phyloP scores from a whole-genome alignment of 1,140 invertebrate genomes.

The Hycleus cichorii region DNA sequence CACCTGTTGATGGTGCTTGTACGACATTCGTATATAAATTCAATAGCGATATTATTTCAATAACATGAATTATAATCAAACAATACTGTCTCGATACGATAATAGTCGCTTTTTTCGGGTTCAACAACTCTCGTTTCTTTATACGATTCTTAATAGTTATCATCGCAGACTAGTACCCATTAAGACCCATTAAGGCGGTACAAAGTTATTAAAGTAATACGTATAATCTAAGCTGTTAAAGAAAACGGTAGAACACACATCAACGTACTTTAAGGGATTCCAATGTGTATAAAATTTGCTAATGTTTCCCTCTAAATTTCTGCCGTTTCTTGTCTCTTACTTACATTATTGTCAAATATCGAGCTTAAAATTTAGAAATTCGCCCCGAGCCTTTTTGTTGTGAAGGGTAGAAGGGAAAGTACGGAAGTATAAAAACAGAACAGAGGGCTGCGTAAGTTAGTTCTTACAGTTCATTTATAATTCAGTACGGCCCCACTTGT shows the following conservation, averaged over 20 bases:
- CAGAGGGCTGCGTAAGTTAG: conserved; percentile 35
- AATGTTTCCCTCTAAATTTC: not conserved
- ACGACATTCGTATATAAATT: conserved; percentile 5
- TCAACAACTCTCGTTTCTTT: no score
- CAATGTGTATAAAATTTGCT: conserved; percentile 11
- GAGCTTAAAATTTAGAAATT: conserved; percentile 28
- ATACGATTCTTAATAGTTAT: no score
- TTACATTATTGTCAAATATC: conserved; percentile 25
- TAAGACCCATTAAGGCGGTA: conserved; percentile 17
- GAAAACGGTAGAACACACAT: not conserved
- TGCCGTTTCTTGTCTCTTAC: not conserved
- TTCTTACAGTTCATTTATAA: conserved; percentile 34
- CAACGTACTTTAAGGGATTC: conserved; percentile 4
- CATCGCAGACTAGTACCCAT: not conserved
- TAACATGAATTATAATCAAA: not conserved
- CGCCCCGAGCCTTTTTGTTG: conserved; percentile 10
- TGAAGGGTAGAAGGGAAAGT: conserved; percentile 10
- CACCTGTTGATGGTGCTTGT: conserved; percentile 13
- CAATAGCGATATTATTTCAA: conserved; percentile 1
- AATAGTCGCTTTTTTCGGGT: no score
- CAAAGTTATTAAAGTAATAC: conserved; percentile 21
- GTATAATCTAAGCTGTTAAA: conserved; percentile 20
- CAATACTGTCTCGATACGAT: not conserved
- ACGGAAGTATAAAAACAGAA: conserved; percentile 31
- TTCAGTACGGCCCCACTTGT: conserved; percentile 35